These are phyloP conservation scores for Ictalurus punctatus DNA, from an alignment of 2,113 vertebrate genomes.

Conservation along the genomic window DNA sequence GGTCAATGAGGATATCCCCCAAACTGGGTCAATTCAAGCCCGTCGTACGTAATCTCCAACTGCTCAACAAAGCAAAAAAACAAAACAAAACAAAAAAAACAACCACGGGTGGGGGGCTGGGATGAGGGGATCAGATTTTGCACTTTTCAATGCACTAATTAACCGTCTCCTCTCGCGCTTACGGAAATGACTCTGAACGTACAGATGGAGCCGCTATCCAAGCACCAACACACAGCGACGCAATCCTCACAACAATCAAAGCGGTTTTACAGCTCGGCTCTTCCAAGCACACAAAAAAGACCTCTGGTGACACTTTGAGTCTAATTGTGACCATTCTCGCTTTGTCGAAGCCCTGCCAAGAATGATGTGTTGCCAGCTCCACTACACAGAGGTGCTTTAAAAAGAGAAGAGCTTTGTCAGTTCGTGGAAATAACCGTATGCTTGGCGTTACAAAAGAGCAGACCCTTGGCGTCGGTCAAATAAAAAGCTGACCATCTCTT, in stretches of 20 bases:
- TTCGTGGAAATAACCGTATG: constrained; percentile 27
- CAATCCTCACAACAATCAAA: constrained; percentile 38
- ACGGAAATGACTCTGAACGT: background rate
- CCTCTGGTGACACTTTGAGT: constrained; percentile 41
- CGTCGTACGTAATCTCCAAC: constrained; percentile 35
- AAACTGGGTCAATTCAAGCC: constrained; percentile 70
- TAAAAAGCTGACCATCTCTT: background rate
- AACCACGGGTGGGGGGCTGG: background rate
- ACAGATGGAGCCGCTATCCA: constrained; percentile 3
- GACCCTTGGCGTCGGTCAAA: constrained; percentile 1
- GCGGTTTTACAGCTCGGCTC: constrained; percentile 7
- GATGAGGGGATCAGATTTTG: background rate
- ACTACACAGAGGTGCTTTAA: background rate
- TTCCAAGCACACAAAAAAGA: constrained; percentile 25
- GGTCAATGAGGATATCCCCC: constrained; percentile 74
- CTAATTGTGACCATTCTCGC: constrained; percentile 34
- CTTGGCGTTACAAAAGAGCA: constrained; percentile 18
- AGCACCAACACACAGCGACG: constrained; percentile 4
- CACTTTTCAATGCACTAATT: constrained; percentile 34
- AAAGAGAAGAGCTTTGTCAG: constrained; percentile 20
- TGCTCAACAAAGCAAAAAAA: constrained; percentile 34
- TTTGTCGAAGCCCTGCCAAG: constrained; percentile 29
- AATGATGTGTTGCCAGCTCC: constrained; percentile 10
- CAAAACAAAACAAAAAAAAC: background rate
- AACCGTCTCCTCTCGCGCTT: background rate